Evolutionary conservation across 2,113 vertebrate genomes (phyloP).

Genomic region (Plotosus lineatus): DNA sequence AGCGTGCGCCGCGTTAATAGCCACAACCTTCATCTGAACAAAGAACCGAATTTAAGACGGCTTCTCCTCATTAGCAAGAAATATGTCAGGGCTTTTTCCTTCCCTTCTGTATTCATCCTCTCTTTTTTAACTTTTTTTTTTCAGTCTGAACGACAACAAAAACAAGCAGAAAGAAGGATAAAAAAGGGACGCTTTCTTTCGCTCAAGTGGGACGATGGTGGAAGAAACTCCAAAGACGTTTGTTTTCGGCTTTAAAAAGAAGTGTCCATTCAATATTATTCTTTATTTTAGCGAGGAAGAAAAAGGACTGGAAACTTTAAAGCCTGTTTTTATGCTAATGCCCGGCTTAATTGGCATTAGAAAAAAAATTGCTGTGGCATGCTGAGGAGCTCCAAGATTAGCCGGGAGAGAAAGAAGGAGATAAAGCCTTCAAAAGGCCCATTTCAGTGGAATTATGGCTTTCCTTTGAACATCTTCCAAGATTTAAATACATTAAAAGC

Average conservation of each 20-base stretch:
- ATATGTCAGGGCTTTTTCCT: conserved; percentile 51
- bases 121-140: conserved; percentile 40
- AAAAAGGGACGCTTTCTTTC: conserved; percentile 55
- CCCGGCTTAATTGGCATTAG: conserved; percentile 97
- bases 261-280: conserved; percentile 79
- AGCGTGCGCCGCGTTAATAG: conserved; percentile 68
- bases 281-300: conserved; percentile 70
- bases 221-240: conserved; percentile 63
- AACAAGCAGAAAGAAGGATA: conserved; percentile 42
- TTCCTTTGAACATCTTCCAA: conserved; percentile 98
- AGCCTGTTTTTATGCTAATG: conserved; percentile 96
- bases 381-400: conserved; percentile 95
- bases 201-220: conserved; percentile 58
- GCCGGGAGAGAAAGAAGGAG: conserved; percentile 95
- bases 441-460: conserved; percentile 98
- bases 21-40: conserved; percentile 70
- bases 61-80: conserved; percentile 62
- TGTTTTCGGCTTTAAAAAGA: conserved; percentile 69
- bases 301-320: conserved; percentile 77
- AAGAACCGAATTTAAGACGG: conserved; percentile 60
- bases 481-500: conserved; percentile 96
- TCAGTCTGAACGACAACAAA: conserved; percentile 57
- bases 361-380: conserved; percentile 94
- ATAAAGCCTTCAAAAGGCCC: conserved; percentile 98
- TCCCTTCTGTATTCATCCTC: conserved; percentile 56